Conservation (phyloP, 2,888 invertebrate genomes). For the Andrena trimmerana region DNA sequence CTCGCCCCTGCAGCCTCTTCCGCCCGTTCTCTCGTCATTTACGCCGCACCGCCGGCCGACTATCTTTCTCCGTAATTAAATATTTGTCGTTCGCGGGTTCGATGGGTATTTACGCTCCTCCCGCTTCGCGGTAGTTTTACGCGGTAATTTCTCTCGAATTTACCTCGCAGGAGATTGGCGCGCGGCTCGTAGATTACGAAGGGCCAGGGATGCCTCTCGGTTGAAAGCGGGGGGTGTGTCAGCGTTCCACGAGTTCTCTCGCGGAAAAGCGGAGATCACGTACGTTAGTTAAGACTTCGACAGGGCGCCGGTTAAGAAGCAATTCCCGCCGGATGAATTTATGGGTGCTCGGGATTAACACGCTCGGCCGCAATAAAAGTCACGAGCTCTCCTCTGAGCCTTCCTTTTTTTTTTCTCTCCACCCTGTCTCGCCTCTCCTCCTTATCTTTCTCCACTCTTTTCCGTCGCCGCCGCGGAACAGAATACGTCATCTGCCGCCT, state of each 20-base stretch:
- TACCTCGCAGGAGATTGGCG: background rate
- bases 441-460: background rate
- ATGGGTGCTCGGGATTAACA: slow-evolving; percentile 79
- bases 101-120: slow-evolving; percentile 34
- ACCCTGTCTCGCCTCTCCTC: background rate
- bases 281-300: slow-evolving; percentile 72
- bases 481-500: slow-evolving; percentile 18
- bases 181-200: background rate
- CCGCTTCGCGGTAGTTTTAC: background rate
- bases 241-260: background rate
- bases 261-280: slow-evolving; percentile 55
- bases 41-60: slow-evolving; percentile 12
- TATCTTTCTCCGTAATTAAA: slow-evolving; percentile 45
- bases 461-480: background rate
- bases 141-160: background rate
- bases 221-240: background rate
- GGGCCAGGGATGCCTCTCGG: background rate
- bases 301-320: slow-evolving; percentile 77
- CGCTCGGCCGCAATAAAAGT: slow-evolving; percentile 78
- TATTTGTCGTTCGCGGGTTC: slow-evolving; percentile 42
- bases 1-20: background rate
- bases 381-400: slow-evolving; percentile 54
- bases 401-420: background rate
- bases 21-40: slow-evolving; percentile 20
- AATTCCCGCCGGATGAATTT: slow-evolving; percentile 80